phyloP scores from a whole-genome alignment of 2,113 vertebrate genomes.

The Ploceus nigricollis region DNA sequence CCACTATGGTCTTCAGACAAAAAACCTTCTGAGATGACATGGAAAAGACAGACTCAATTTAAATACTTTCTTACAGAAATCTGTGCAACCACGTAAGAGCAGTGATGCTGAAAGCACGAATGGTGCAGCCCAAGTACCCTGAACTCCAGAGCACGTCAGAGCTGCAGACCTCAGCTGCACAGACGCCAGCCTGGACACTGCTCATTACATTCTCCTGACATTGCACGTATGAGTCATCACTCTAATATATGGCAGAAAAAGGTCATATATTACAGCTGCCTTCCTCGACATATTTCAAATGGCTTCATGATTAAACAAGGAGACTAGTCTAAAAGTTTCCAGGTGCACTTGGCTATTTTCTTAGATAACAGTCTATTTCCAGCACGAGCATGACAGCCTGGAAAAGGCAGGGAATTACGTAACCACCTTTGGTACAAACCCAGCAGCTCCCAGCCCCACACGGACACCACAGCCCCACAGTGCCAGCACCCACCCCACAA shows the following conservation, averaged over 20 bases:
- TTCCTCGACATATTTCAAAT: conserved; percentile 3
- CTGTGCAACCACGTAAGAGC: background rate
- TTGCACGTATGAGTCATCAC: background rate
- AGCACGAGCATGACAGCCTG: background rate
- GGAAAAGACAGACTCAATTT: background rate
- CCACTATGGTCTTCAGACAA: background rate
- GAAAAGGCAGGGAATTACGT: background rate
- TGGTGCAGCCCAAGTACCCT: background rate
- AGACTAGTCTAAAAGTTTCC: conserved; percentile 52
- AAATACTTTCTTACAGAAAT: background rate
- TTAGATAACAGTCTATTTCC: conserved; percentile 33
- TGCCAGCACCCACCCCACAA: background rate
- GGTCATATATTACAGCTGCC: conserved; percentile 46
- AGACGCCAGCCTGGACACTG: background rate
- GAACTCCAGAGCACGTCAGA: background rate
- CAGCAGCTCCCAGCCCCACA: background rate
- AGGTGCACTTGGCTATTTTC: conserved; percentile 48
- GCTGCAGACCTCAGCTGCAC: background rate
- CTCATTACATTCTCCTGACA: conserved; percentile 10
- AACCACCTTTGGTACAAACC: background rate
- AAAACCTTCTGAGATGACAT: background rate
- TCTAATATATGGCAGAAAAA: conserved; percentile 23
- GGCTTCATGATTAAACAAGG: conserved; percentile 22
- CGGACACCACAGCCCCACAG: rapidly evolving
- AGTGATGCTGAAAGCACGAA: background rate